A percentile compares a stretch with the other conserved stretches of the same genome.
Conservation (phyloP, 2,888 invertebrate genomes). For the Cynaeus angustus region DNA sequence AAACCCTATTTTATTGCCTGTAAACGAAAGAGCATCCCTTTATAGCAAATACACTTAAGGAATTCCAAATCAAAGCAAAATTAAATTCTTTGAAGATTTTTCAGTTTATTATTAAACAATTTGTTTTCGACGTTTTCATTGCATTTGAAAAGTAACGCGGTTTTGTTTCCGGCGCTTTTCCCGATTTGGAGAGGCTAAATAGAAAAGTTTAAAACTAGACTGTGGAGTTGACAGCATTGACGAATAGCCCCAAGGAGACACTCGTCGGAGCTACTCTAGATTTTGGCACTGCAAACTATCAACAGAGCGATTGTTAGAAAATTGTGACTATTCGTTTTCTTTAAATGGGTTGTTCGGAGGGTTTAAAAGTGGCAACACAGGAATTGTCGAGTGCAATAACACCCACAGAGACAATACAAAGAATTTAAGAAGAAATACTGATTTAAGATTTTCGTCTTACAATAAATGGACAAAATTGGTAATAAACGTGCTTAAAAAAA, state of each 20-base stretch:
- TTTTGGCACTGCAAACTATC: conserved; percentile 40
- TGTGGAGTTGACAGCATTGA: conserved; percentile 59
- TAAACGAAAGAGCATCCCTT: conserved; percentile 38
- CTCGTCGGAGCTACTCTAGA: conserved; percentile 45
- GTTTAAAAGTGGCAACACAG: not conserved
- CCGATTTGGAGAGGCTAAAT: conserved; percentile 52
- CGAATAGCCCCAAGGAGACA: conserved; percentile 58
- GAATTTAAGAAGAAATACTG: too few species aligned
- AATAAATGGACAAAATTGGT: too few species aligned
- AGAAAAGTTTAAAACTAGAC: conserved; percentile 58
- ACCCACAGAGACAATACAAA: not conserved
- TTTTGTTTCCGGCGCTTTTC: not conserved
- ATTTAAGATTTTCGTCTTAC: too few species aligned
- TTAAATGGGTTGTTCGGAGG: conserved; percentile 13
- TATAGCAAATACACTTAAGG: conserved; percentile 46
- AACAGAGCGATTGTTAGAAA: conserved; percentile 35
- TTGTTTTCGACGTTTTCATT: conserved; percentile 24
- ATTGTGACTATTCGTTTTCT: conserved; percentile 23
- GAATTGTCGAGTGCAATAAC: not conserved
- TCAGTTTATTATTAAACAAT: conserved; percentile 46
- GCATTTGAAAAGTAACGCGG: not conserved
- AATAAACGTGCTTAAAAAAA: too few species aligned
- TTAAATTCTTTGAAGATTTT: conserved; percentile 43
- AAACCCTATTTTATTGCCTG: conserved; percentile 42
- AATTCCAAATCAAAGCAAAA: conserved; percentile 37